Evolutionary conservation across 2,888 invertebrate species (phyloP), one percentile per base, ranked within the genome.

Genomic region (Hirtodrosophila alboralis): DNA sequence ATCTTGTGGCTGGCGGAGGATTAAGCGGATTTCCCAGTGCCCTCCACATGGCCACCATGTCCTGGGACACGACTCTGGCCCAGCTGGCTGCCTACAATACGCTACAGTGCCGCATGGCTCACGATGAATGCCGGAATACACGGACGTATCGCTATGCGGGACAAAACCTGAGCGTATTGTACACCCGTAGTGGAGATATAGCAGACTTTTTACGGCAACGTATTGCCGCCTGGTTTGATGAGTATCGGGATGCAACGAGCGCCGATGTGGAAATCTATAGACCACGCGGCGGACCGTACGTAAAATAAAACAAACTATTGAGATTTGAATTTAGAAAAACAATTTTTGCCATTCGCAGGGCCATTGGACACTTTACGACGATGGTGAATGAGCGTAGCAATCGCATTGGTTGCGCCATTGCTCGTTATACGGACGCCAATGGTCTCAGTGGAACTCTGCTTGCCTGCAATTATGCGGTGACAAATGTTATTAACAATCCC

Each of bases 51-150:
- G 87, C 64, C 30, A 81, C 75, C 4, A 74, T 87, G 65, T 30
- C 33, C 12, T 87, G 87, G 86, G 87, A 87, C 37, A 0, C 69
- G 0, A 65, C 69, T 1, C 57, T 86, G 33, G 78, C 83, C 27
- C 57, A 61, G 27, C 6, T 83, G 13, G 83, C 86, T 8, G 71
- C 75, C 36, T 75, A 81, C 28, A 87, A 87, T 31, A 57, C 66
- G 6, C 69, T 77, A 33, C 78, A 79, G 21, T 86, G 86, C 47
- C 68, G 65, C 6, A 74, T 85, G 75, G 77, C 67, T 0, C 85
- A 85, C 30, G 85, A 85, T 36, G 63, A 76, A 37, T 85, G 84
- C 44, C 85, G 83, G 12, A 84, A 84, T 18, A 87, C 84, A 3
- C 26, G 64, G 3, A 70, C 69, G 1, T 85, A 81, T 16, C 85